Percentiles rank a stretch among this genome's conserved stretches.
These are phyloP conservation scores for Macrosoma leucophasiata DNA, from an alignment of 2,888 invertebrate species.

Conservation along the genomic window DNA sequence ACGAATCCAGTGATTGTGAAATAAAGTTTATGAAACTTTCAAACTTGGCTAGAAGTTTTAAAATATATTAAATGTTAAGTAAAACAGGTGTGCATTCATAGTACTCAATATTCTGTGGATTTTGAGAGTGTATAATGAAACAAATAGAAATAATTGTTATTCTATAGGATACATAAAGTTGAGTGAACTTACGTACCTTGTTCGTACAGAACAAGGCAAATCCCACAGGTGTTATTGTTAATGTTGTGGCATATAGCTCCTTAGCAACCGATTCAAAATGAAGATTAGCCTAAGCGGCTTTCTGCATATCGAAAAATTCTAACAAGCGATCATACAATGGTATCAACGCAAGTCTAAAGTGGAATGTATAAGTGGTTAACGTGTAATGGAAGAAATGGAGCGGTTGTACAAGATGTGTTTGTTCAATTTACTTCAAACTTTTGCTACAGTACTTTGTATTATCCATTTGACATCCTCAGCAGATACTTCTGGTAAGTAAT, in stretches of 20 bases:
- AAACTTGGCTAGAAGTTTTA: constrained; percentile 44
- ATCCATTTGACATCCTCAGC: constrained; percentile 35
- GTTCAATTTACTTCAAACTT: constrained; percentile 38
- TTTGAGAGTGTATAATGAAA: constrained; percentile 15
- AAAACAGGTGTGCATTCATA: constrained; percentile 11
- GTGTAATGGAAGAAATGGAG: constrained; percentile 67
- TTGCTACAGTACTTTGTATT: constrained; percentile 37
- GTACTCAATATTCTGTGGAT: constrained; percentile 7
- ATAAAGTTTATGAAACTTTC: constrained; percentile 54
- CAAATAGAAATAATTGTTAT: constrained; percentile 17
- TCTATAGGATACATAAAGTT: constrained; percentile 50
- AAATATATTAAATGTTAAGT: constrained; percentile 21
- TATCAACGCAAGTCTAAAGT: constrained; percentile 23
- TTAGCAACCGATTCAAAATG: constrained; percentile 57
- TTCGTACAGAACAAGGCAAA: constrained; percentile 40
- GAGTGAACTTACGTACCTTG: constrained; percentile 63
- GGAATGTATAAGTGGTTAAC: constrained; percentile 29
- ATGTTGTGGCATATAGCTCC: constrained; percentile 65
- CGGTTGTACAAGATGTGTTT: constrained; percentile 59
- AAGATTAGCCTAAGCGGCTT: constrained; percentile 23
- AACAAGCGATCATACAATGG: constrained; percentile 12
- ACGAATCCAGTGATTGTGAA: constrained; percentile 42
- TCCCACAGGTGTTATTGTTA: constrained; percentile 60
- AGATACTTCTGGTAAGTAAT: constrained; percentile 52
- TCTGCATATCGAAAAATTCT: constrained; percentile 10